A percentile compares a stretch with the other conserved stretches of the same genome.
Evolutionary conservation across 2,797 vertebrate genomes (phyloP).

Genomic region (Falco peregrinus): DNA sequence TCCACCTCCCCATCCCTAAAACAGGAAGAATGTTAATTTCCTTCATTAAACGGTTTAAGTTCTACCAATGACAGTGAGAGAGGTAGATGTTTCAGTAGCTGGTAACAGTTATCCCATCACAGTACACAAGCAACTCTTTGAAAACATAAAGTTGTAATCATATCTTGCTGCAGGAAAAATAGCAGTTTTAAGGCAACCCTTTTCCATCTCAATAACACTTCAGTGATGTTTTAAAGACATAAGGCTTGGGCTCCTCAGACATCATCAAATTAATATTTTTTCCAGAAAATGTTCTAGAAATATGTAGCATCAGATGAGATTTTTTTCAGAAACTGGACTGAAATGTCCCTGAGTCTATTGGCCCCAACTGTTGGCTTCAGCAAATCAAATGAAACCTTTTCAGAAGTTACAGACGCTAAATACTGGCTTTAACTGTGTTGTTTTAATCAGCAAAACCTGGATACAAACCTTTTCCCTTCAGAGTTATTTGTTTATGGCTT

Average conservation of each 20-base stretch:
- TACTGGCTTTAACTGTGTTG: background rate
- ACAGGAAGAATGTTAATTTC: background rate
- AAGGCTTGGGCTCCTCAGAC: background rate
- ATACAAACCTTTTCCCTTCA: background rate
- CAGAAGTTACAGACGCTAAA: background rate
- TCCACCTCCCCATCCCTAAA: background rate
- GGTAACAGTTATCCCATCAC: background rate
- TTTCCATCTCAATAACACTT: background rate
- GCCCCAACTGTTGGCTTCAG: background rate
- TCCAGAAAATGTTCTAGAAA: background rate
- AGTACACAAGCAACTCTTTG: background rate
- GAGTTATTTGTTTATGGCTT: background rate
- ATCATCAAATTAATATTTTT: background rate
- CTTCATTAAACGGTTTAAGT: background rate
- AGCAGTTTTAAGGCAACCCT: background rate
- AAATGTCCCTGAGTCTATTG: background rate
- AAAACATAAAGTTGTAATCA: background rate
- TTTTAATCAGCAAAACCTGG: background rate
- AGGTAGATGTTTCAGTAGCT: background rate
- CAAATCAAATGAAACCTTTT: background rate
- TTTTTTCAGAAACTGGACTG: background rate
- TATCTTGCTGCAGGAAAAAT: background rate
- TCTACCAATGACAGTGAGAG: background rate
- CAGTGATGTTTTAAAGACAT: background rate
- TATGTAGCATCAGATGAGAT: background rate